A percentile compares a stretch with the other conserved stretches of the same genome.
Conservation (phyloP, 2,888 invertebrate species). For the Syrista parreyssii region DNA sequence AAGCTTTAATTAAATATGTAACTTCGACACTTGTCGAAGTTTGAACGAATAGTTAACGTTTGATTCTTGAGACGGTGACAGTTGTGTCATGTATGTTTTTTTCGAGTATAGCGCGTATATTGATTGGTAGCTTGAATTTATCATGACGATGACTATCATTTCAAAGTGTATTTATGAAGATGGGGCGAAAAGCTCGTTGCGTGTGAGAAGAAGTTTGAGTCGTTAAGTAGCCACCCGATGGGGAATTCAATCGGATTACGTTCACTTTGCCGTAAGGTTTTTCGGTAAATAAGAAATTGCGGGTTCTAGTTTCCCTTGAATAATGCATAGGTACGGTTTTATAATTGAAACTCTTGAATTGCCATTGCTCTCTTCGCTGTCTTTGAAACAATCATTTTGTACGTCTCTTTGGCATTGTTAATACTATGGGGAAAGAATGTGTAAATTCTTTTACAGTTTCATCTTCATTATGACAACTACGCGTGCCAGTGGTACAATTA, state of each 20-base stretch:
- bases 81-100: background rate
- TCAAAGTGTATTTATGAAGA: background rate
- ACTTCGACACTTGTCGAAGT: background rate
- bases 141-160: background rate
- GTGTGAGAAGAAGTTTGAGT: background rate
- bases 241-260: background rate
- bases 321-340: background rate
- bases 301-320: background rate
- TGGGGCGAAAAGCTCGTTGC: background rate
- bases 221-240: background rate
- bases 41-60: background rate
- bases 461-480: background rate
- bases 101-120: background rate
- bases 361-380: background rate
- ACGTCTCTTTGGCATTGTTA: background rate
- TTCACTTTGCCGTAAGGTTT: background rate
- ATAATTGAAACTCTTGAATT: background rate
- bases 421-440: background rate
- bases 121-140: background rate
- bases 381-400: background rate
- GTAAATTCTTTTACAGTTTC: background rate
- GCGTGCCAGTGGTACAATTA: background rate
- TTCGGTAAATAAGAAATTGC: background rate
- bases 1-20: too few species aligned
- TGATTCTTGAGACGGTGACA: background rate